A percentile compares a stretch with the other conserved stretches of the same genome.
Conservation (phyloP, 2,113 vertebrate genomes). For the Nannospalax galili region DNA sequence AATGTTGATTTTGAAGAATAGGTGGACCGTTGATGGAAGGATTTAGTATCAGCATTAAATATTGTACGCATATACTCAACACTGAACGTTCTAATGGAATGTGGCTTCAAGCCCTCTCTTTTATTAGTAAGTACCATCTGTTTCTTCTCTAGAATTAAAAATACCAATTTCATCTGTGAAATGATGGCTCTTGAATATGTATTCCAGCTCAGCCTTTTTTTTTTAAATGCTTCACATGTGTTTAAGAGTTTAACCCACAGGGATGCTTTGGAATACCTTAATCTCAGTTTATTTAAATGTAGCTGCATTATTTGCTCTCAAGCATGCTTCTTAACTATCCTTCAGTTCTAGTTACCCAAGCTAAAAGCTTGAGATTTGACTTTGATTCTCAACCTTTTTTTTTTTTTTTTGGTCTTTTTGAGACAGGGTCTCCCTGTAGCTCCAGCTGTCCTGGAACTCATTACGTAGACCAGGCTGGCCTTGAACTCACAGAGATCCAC, state of each 20-base stretch:
- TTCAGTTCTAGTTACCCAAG: not conserved
- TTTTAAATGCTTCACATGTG: not conserved
- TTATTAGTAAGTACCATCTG: not conserved
- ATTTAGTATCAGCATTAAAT: not conserved
- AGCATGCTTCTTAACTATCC: not conserved
- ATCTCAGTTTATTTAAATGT: not conserved
- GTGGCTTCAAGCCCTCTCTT: not conserved
- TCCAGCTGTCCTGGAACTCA: too few relatives aligned
- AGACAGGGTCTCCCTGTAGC: too few relatives aligned
- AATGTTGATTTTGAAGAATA: not conserved
- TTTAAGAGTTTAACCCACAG: not conserved
- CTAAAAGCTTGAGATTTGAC: not conserved
- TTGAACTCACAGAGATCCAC: too few relatives aligned
- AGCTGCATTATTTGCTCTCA: not conserved
- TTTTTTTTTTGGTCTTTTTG: too few relatives aligned
- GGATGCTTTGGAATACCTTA: not conserved
- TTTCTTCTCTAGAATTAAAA: constrained; percentile 35
- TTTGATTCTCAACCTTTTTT: not conserved
- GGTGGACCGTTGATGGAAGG: not conserved
- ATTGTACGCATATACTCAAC: not conserved
- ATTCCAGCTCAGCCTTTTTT: not conserved
- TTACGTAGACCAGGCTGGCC: too few relatives aligned
- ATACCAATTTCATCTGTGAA: not conserved
- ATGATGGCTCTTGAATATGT: not conserved
- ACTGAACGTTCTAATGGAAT: not conserved